Evolutionary conservation across 1,140 invertebrate genomes (phyloP), one percentile per base, ranked within the genome.

Genomic region (Caerostris darwini): DNA sequence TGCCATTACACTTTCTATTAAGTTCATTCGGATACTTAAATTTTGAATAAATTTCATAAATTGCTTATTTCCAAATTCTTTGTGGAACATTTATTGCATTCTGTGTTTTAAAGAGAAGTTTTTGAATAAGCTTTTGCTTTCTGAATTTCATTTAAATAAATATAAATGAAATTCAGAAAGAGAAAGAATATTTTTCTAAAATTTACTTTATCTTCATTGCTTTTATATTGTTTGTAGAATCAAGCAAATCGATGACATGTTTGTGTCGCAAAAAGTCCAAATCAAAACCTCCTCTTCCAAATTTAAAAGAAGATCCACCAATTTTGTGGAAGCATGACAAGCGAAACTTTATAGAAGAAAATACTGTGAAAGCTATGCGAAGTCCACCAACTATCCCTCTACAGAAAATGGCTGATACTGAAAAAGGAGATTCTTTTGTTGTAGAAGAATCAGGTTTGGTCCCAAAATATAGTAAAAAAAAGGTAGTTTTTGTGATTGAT

Each of bases 401-500:
- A 3, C 7, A 3, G 4, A 88, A 14, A 50, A n/a, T 1, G 3
- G 59, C 19, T 10, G 85, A 88, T 58, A 19, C 3, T 17, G 5
- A 57, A 53, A 88, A 61, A 88, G 86, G 86, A 64, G 19, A 88
- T 88, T 6, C 58, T 61, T 54, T 88, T n/a, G 86, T 61, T 19
- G 59, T 88, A 19, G 86, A 88, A 64, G n/a, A 59, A 5, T 88
- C 86, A 50, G 86, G 86, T 50, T 54, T 59, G 19, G 86, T 88
- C 12, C 86, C 86, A 34, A 88, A 88, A 14, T 88, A 61, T 5
- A 54, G 7, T n/a, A 0, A 19, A 3, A 88, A 88, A 61, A 17
- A 88, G 59, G 86, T 88, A 88, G 61, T 0, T 34, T 34, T 34
- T 34, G 34, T 34, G 34, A 2, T 34, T 34, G 34, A 34, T 34